phyloP scores from a whole-genome alignment of 2,888 invertebrate genomes.

The Mantis religiosa region DNA sequence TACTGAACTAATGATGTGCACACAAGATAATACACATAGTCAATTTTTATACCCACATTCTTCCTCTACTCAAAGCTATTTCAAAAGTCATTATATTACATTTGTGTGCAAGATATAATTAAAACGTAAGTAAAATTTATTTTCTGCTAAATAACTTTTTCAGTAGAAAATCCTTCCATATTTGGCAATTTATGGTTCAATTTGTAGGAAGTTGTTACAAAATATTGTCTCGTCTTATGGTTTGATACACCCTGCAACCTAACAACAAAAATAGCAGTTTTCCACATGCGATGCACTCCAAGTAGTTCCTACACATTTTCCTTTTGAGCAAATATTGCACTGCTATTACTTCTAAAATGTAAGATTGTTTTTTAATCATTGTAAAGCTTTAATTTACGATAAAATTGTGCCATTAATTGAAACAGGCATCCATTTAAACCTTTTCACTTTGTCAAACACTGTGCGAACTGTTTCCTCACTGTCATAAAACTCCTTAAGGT shows the following conservation, averaged over 20 bases:
- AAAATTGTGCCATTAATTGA: not conserved
- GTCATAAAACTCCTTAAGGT: slow-evolving; percentile 43
- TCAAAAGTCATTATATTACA: no score
- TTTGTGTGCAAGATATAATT: no score
- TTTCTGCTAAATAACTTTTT: no score
- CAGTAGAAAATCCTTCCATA: no score
- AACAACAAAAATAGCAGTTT: not conserved
- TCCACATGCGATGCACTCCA: not conserved
- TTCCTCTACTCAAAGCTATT: no score
- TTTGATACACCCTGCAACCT: not conserved
- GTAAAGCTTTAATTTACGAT: not conserved
- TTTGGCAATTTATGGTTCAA: no score
- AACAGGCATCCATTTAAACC: slow-evolving; percentile 15
- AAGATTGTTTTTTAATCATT: not conserved
- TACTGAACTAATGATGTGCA: no score
- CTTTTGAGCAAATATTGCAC: not conserved
- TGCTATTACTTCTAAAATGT: not conserved
- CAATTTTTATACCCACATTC: no score
- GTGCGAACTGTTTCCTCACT: slow-evolving; percentile 21
- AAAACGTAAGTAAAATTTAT: no score
- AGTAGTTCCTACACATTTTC: not conserved
- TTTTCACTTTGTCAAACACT: slow-evolving; percentile 25
- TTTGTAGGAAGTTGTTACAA: not conserved
- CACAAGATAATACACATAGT: no score
- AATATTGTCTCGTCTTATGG: not conserved